Evolutionary conservation across 2,888 invertebrate species (phyloP).

Genomic region (Leptopilina myrica): DNA sequence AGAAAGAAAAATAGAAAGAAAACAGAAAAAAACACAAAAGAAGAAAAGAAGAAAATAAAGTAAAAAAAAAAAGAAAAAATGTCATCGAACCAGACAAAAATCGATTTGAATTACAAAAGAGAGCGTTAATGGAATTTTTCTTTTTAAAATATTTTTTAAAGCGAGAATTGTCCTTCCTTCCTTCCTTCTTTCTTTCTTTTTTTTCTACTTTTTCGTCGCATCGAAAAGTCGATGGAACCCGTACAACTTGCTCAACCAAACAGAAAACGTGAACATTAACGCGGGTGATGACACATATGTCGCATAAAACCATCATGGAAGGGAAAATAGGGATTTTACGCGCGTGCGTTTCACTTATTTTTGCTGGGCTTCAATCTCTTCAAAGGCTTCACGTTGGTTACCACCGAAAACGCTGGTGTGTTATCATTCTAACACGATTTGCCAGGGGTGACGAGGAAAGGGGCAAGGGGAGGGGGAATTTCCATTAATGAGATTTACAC

Average conservation of each 20-base stretch:
- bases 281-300: constrained; percentile 35
- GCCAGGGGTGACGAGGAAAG: not conserved
- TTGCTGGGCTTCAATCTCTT: constrained; percentile 54
- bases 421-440: constrained; percentile 44
- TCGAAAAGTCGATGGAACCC: constrained; percentile 42
- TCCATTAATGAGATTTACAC: constrained; percentile 41
- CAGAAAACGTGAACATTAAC: constrained; percentile 41
- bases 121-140: too few species aligned
- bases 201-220: not conserved
- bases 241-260: constrained; percentile 37
- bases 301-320: constrained; percentile 25
- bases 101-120: too few species aligned
- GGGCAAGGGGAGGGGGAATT: constrained; percentile 30
- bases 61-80: too few species aligned
- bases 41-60: too few species aligned
- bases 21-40: too few species aligned
- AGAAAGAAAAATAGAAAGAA: too few species aligned
- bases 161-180: too few species aligned
- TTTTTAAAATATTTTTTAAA: too few species aligned
- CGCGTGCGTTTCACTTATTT: constrained; percentile 48
- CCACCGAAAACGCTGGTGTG: constrained; percentile 46
- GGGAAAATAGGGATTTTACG: constrained; percentile 32
- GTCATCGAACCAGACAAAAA: too few species aligned
- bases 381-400: constrained; percentile 50
- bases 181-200: not conserved